A percentile compares a stretch with the other conserved stretches of the same genome.
These are phyloP conservation scores for Catotricha subobsoleta DNA, from an alignment of 2,888 invertebrate species.

Conservation along the genomic window DNA sequence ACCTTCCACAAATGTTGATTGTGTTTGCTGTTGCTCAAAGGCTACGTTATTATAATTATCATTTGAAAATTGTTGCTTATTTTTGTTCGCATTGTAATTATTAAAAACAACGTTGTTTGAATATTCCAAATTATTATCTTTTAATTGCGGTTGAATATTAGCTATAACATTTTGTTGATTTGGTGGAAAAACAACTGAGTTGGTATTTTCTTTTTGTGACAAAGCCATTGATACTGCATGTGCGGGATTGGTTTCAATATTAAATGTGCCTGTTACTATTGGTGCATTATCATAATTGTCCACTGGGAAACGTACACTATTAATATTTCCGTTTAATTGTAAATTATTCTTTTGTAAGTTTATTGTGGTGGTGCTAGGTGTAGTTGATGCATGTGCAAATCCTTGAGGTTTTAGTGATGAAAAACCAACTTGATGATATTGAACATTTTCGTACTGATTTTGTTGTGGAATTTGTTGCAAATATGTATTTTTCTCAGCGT, in stretches of 20 bases:
- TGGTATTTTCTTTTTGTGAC: constrained; percentile 13
- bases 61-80: background rate
- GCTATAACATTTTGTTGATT: constrained; percentile 7
- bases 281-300: constrained; percentile 9
- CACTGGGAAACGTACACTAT: constrained; percentile 21
- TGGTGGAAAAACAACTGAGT: constrained; percentile 26
- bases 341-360: background rate
- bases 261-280: constrained; percentile 10
- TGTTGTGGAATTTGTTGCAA: constrained; percentile 6
- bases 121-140: constrained; percentile 5
- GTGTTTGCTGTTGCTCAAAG: no score
- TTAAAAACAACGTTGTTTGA: constrained; percentile 1
- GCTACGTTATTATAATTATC: no score
- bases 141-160: constrained; percentile 1
- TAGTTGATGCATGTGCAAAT: background rate
- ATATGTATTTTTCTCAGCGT: no score
- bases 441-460: constrained; percentile 1
- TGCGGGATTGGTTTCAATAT: constrained; percentile 5
- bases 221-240: constrained; percentile 21
- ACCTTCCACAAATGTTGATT: no score
- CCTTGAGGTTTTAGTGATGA: constrained; percentile 4
- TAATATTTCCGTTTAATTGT: constrained; percentile 1
- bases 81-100: constrained; percentile 5
- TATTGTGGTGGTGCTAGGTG: background rate
- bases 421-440: background rate